Evolutionary conservation across 2,888 invertebrate species (phyloP), one percentile per base, ranked within the genome.

Genomic region (Latrodectus elegans): DNA sequence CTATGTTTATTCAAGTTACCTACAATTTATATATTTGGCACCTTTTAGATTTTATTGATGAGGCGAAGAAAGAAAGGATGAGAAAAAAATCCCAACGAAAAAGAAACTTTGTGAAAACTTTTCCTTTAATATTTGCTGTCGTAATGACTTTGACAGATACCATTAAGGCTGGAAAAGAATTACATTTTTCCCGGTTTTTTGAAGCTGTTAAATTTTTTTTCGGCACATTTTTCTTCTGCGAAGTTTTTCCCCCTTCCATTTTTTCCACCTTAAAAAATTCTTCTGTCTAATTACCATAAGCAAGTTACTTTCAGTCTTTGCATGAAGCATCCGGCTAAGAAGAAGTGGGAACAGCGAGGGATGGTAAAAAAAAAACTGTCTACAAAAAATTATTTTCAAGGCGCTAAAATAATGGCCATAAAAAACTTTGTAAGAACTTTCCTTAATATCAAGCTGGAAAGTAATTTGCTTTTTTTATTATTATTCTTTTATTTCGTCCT

Each of bases 381-480:
- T 55, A 73, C 78, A 85, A 85, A 85, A 85, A 73, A 53, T 53
- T 75, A 78, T 79, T 85, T 79, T 85, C 77, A 68, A 87, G 86
- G 86, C 86, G 86, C 77, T 87, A 87, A 87, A 87, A 87, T 87
- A 87, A 87, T 87, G 86, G 80, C 72, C 81, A 87, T 87, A 87
- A 87, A 87, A 87, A 87, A 87, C 81, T 87, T 87, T 76, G 86
- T 82, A 87, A 81, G 75, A 86, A 87, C 80, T 80, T 87, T 87
- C 76, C 75, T 87, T 80, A 81, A 87, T 87, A 87, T 87, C 86
- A 82, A 87, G 86, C 60, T 75, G 65, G 38, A 53, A 86, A 77
- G 76, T 77, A 87, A 78, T 81, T 78, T 78, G 64, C 38, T 75
- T 60, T 85, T 82, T 79, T 75, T 55, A 14, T 49, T 82, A 77